These are phyloP conservation scores for Carcina quercana DNA, from an alignment of 2,888 invertebrate genomes.

Conservation along the genomic window DNA sequence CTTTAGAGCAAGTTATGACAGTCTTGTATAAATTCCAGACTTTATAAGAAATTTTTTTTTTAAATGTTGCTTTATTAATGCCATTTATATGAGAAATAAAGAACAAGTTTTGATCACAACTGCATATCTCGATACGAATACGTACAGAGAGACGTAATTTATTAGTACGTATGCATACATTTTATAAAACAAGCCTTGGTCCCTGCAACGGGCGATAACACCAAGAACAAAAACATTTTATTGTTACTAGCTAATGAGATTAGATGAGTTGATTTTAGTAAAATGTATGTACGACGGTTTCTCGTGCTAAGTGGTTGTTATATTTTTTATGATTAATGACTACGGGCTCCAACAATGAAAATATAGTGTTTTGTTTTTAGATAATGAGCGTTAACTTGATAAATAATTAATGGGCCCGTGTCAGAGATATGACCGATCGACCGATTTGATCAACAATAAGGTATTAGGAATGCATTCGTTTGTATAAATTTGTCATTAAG, in stretches of 20 bases:
- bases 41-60: too few relatives aligned
- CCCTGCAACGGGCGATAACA: too few relatives aligned
- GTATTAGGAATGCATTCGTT: not conserved
- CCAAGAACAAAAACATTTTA: too few relatives aligned
- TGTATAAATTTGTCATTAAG: slow-evolving; percentile 6
- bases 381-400: slow-evolving; percentile 57
- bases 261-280: slow-evolving; percentile 2
- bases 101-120: too few relatives aligned
- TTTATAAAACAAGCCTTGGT: too few relatives aligned
- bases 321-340: slow-evolving; percentile 47
- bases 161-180: too few relatives aligned
- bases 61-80: too few relatives aligned
- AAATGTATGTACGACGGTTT: slow-evolving; percentile 3
- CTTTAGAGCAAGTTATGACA: too few relatives aligned
- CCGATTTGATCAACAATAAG: slow-evolving; percentile 12
- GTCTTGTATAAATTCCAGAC: too few relatives aligned
- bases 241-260: not conserved
- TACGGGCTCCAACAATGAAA: slow-evolving; percentile 38
- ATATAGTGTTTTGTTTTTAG: slow-evolving; percentile 50
- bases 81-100: too few relatives aligned
- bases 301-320: slow-evolving; percentile 22
- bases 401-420: slow-evolving; percentile 47
- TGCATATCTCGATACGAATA: too few relatives aligned
- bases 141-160: too few relatives aligned
- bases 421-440: slow-evolving; percentile 20